Evolutionary conservation across 1,140 invertebrate genomes (phyloP), one percentile per base, ranked within the genome.

Genomic region (Apis florea): DNA sequence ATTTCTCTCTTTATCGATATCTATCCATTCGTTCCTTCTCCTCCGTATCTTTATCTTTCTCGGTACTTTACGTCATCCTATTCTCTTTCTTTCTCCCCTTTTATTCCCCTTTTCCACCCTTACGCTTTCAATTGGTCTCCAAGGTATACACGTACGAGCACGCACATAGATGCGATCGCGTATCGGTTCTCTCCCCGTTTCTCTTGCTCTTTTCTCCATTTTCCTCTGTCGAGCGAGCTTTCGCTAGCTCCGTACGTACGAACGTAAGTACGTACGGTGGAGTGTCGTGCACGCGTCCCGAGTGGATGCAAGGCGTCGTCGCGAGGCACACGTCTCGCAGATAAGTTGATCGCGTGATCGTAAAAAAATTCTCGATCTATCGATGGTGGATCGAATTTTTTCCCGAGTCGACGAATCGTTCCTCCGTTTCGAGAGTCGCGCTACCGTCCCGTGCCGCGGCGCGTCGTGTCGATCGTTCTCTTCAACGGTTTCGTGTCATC

Each of bases 301-400:
- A 85, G 81, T 83, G 82, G 49, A 83, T 70, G 82, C 82, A 59
- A 83, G 75, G 71, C 75, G 76, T 85, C 77, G 83, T 81, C 78
- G 84, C 78, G 67, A 75, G 74, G 74, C 68, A 75, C 49, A 74
- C 75, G 76, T 74, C 58, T 56, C 71, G 21, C 24, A 74, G 40
- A 66, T 19, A 79, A 63, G 59, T 83, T 76, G 67, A n/a, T 79
- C 84, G 71, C 81, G 61, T 53, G 75, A 72, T 79, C 59, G 59
- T 79, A 80, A 21, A 53, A 40, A 40, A 31, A 69, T 68, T 68
- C 49, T 54, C 53, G 63, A n/a, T 54, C 26, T 51, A 40, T 54
- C 54, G 17, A 4, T 19, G 21, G 15, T 61, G 79, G 63, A 75
- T 58, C 31, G 49, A n/a, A 69, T 24, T 9, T 21, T 6, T 10